Base-by-base conservation (phyloP, 1,140 invertebrate species). In the Mercenaria mercenaria region DNA sequence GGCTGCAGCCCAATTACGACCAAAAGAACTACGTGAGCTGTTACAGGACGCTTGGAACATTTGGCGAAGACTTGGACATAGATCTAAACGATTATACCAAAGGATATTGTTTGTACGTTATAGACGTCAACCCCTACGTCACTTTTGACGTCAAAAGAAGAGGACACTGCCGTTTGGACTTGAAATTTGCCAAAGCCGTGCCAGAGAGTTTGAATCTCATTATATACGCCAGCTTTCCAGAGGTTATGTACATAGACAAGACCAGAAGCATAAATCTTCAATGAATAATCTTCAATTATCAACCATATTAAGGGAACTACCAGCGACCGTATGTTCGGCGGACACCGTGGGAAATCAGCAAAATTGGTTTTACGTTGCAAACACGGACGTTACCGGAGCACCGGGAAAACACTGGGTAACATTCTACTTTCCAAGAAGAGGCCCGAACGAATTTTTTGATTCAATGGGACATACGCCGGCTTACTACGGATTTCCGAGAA, bases 171-270 rank as follows among this genome's bases (percentile, higher is more conserved):
- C 79, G 81, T 11, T 32, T 90, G 29, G 81, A 86, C n/a, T 29
- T 90, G 0, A 83, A 69, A 4, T 90, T 90, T 47, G 89, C 72
- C 41, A 76, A 32, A 18, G 39, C 89, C 11, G 23, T 90, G 6
- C 89, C 89, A 20, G 89, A 90, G 26, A 90, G 89, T 43, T 69
- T 90, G 0, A 90, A 72, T n/a, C 23, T 90, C 37, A 41, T 90
- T 4, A 85, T 90, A 76, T 85, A 90, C 59, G 89, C 77, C n/a
- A 79, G 50, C 47, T 90, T 85, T 61, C 89, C 89, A 0, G 76
- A 56, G 34, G 52, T 85, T 29, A 23, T 90, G 37, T 37, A 83
- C 50, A 59, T 90, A 11, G 82, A 86, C 61, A 64, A 90, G 64
- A 67, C 89, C 15, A 56, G 89, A 18, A 59, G 26, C 10, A 76